These are phyloP conservation scores for Apogon hyalosoma DNA, from an alignment of 2,797 vertebrate genomes.

Conservation along the genomic window DNA sequence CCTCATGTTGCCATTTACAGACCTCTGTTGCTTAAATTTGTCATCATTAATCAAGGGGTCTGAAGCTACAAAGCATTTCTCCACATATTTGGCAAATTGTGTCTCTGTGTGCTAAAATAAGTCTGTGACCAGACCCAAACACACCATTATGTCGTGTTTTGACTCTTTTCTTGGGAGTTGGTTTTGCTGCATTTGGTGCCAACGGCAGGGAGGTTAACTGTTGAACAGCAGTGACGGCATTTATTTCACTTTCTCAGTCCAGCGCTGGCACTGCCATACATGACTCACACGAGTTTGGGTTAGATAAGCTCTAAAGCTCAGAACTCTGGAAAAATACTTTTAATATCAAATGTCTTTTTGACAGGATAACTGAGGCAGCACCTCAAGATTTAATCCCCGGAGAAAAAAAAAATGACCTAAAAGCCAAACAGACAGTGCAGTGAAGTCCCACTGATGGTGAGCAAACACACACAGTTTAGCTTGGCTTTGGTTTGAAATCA, in stretches of 20 bases:
- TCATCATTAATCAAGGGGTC: conserved; percentile 6
- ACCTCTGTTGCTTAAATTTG: neutral
- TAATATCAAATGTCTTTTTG: conserved; percentile 1
- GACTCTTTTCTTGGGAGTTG: neutral
- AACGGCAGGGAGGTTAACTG: neutral
- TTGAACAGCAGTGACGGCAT: neutral
- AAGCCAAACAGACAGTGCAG: conserved; percentile 12
- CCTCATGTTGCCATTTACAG: neutral
- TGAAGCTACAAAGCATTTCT: neutral
- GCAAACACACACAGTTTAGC: neutral
- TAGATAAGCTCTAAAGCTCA: conserved; percentile 17
- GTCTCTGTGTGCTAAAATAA: neutral
- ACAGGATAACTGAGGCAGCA: neutral
- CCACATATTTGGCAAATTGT: neutral
- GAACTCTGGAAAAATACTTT: conserved; percentile 3
- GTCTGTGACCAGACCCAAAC: neutral
- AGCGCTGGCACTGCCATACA: conserved; percentile 1
- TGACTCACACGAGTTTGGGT: neutral
- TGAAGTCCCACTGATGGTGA: conserved; percentile 1
- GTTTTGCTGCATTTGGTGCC: neutral
- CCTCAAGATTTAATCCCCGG: conserved; percentile 22
- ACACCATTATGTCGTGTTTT: neutral
- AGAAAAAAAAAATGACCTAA: neutral
- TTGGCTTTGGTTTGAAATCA: neutral
- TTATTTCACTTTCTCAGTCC: conserved; percentile 1